Base-by-base conservation (phyloP, 2,888 invertebrate species). In the Noctua pronuba region DNA sequence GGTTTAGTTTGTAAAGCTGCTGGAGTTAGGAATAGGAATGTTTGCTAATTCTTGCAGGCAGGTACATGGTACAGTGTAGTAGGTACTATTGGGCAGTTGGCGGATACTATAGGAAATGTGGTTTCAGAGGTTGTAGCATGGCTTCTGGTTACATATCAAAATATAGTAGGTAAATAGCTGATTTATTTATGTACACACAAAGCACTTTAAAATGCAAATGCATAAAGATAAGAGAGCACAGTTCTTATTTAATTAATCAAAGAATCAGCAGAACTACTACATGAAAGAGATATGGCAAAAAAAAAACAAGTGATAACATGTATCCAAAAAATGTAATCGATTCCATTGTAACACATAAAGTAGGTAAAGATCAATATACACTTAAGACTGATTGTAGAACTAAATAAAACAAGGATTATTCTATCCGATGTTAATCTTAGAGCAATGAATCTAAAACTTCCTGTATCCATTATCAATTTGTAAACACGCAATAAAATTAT, bases 401-500 rank as follows among this genome's bases (percentile, higher is more conserved):
- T 46, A 24, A 82, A 70, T 78, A 67, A 73, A 67, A 49, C 35
- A 10, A 75, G 31, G 35, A 79, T 73, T 73, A 70, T 52, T 81
- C 65, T 35, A 69, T 75, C 78, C 55, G 79, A 85, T 84, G 28
- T n/a, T 79, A 64, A 84, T 84, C 84, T 76, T 16, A 66, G 2
- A 79, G 31, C 68, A 71, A 75, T 85, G 49, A 74, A 85, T 85
- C 79, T 75, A 74, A 62, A 85, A 69, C 79, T 84, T 85, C 85
- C 82, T 85, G 67, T 73, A 85, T 66, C 60, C 71, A 82, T 75
- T 75, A 73, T 71, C 64, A 70, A 6, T 55, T 72, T 71, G 58
- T 73, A 75, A 71, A 31, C 85, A 85, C 65, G 82, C 82, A 74
- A 85, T 82, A 62, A 79, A 46, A 79, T 65, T 55, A 72, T 79